Percentiles rank a stretch among this genome's conserved stretches.
phyloP scores from a whole-genome alignment of 2,888 invertebrate genomes.

The Parochlus steinenii region DNA sequence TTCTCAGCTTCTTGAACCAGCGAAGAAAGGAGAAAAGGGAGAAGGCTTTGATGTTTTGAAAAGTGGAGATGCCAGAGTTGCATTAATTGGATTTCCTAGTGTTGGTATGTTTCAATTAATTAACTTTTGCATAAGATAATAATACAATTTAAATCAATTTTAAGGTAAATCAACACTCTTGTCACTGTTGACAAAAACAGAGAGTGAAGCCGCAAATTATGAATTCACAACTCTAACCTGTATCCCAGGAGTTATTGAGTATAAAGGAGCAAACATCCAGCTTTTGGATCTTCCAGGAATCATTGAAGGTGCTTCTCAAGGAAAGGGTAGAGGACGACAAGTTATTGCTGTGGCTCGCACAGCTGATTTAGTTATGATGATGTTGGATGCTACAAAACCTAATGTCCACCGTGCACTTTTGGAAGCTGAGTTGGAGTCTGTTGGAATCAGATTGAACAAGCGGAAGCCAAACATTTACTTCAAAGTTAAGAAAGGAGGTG shows the following conservation, averaged over 20 bases:
- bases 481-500: conserved; percentile 92
- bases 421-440: conserved; percentile 90
- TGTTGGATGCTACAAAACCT: conserved; percentile 97
- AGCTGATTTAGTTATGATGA: conserved; percentile 95
- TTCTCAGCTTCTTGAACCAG: conserved; percentile 68
- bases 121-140: neutral
- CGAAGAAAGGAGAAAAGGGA: conserved; percentile 88
- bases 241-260: conserved; percentile 97
- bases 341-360: conserved; percentile 98
- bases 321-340: conserved; percentile 64
- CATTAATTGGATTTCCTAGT: conserved; percentile 96
- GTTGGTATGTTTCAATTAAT: conserved; percentile 52
- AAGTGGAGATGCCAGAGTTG: conserved; percentile 96
- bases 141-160: neutral
- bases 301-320: conserved; percentile 80
- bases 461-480: conserved; percentile 95
- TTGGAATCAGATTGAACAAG: conserved; percentile 93
- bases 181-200: conserved; percentile 87
- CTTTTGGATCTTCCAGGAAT: conserved; percentile 96
- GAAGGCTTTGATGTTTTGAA: conserved; percentile 99
- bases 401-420: conserved; percentile 84
- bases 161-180: conserved; percentile 69
- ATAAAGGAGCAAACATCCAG: conserved; percentile 97
- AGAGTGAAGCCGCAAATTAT: conserved; percentile 93
- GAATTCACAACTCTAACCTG: conserved; percentile 98